A percentile compares a stretch with the other conserved stretches of the same genome.
These are phyloP conservation scores for Pemphigus obesinymphae DNA, from an alignment of 1,140 invertebrate genomes.

Conservation along the genomic window DNA sequence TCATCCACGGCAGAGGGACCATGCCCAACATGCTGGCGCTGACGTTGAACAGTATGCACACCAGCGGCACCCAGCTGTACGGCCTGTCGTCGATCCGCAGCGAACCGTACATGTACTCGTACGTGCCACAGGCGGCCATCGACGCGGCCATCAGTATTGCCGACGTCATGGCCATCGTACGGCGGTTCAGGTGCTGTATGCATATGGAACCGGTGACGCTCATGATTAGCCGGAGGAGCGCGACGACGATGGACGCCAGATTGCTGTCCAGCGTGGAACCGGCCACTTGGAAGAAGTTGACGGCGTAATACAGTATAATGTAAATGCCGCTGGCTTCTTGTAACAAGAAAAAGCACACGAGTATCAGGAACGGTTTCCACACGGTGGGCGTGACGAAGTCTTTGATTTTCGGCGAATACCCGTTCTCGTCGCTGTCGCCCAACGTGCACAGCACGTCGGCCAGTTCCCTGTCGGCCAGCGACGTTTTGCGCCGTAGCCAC, in stretches of 20 bases:
- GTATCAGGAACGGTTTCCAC: conserved; percentile 62
- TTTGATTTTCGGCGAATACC: not conserved
- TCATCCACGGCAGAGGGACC: conserved; percentile 68
- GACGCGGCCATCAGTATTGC: conserved; percentile 61
- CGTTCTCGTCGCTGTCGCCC: not conserved
- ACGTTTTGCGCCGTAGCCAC: conserved; percentile 57
- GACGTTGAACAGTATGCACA: conserved; percentile 63
- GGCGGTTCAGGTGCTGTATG: conserved; percentile 66
- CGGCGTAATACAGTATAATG: conserved; percentile 71
- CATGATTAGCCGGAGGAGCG: conserved; percentile 62
- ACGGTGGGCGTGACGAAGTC: conserved; percentile 51
- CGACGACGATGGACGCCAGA: conserved; percentile 69
- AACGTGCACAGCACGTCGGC: conserved; percentile 53
- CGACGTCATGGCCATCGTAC: conserved; percentile 62
- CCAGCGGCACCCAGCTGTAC: conserved; percentile 57
- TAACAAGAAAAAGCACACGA: conserved; percentile 62
- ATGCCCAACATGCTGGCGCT: conserved; percentile 69
- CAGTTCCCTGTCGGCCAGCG: conserved; percentile 57
- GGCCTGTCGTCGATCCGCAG: conserved; percentile 52
- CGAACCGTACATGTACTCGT: conserved; percentile 52
- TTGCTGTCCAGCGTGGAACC: conserved; percentile 64
- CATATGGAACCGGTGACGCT: conserved; percentile 63
- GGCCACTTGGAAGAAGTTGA: conserved; percentile 64
- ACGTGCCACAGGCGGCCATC: conserved; percentile 53
- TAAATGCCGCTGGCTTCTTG: conserved; percentile 71